A percentile compares a stretch with the other conserved stretches of the same genome.
These are phyloP conservation scores for Setophaga petechia DNA, from an alignment of 2,113 vertebrate genomes.

Conservation along the genomic window DNA sequence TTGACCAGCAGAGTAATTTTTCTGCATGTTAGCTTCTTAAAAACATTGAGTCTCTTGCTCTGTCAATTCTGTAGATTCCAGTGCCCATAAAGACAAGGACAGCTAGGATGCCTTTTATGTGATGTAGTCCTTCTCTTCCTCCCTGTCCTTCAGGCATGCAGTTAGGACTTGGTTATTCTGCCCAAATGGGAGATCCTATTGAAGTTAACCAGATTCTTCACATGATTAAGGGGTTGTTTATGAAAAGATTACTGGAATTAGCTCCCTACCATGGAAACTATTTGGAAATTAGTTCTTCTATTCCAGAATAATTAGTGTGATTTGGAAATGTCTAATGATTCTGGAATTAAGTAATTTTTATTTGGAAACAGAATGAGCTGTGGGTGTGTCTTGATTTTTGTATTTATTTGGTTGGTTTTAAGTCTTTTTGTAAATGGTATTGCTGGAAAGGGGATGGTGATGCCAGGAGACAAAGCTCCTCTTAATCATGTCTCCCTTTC, in stretches of 20 bases:
- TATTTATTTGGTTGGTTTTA: background rate
- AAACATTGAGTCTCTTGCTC: background rate
- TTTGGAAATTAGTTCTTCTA: slow-evolving; percentile 42
- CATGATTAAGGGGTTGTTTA: slow-evolving; percentile 30
- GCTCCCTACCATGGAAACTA: slow-evolving; percentile 36
- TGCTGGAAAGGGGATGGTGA: background rate
- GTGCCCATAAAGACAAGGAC: background rate
- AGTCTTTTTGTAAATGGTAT: slow-evolving; percentile 7
- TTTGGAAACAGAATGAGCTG: slow-evolving; percentile 14
- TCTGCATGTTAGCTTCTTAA: slow-evolving; percentile 11
- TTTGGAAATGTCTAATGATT: slow-evolving; percentile 43
- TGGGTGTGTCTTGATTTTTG: background rate
- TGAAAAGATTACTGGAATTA: slow-evolving; percentile 41
- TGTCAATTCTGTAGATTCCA: background rate
- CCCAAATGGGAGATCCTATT: background rate
- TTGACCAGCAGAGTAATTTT: background rate
- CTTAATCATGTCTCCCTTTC: slow-evolving; percentile 11
- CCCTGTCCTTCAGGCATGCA: slow-evolving; percentile 20
- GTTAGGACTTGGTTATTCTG: background rate
- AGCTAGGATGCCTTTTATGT: slow-evolving; percentile 7
- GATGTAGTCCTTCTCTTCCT: slow-evolving; percentile 1
- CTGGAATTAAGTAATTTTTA: slow-evolving; percentile 20
- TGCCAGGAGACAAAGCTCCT: slow-evolving; percentile 23
- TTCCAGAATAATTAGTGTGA: slow-evolving; percentile 45
- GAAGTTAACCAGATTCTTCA: slow-evolving; percentile 40